Evolutionary conservation across 1,140 invertebrate genomes (phyloP), one percentile per base, ranked within the genome.

Genomic region (Triops cancriformis): DNA sequence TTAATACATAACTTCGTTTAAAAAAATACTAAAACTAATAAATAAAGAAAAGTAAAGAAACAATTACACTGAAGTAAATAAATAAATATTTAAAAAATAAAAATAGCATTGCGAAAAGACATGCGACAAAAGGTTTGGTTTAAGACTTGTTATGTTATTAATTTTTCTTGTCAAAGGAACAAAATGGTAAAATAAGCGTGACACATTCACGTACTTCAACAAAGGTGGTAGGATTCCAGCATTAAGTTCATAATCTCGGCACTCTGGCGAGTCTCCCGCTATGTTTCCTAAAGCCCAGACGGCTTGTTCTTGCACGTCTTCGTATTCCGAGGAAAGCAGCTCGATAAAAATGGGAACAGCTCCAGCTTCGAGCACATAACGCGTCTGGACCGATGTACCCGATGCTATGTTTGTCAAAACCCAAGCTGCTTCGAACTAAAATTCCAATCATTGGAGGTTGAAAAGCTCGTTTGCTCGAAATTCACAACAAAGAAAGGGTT

Each of bases 231-330:
- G 87, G 76, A 98, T 93, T 73, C 93, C 94, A 80, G 90, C 91
- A 80, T 91, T 90, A 9, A 98, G 87, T 79, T 98, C 94, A 84
- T 93, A 91, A 87, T 99, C 95, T 80, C 97, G 88, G 84, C 94
- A 98, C 80, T 93, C 90, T 31, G 96, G 91, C 77, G 94, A 97
- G 85, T 98, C 97, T 28, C 97, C 97, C 78, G 96, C 96, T 82
- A 98, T 97, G 85, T 99, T 98, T 78, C 95, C 95, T 73, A 98
- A 87, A 45, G 96, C 96, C 96, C 96, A 98, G 51, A 98, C 94
- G 73, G 95, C 94, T 87, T 98, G 92, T 86, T 98, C 97, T 83
- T 96, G 92, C 7, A 98, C 96, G 87, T 98, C 96, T 85, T 96
- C 93, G 82, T 92, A 91, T n/a, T 90, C 87, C 42, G 85, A 86